Conservation (phyloP, 2,888 invertebrate genomes). For the Danaus chrysippus region DNA sequence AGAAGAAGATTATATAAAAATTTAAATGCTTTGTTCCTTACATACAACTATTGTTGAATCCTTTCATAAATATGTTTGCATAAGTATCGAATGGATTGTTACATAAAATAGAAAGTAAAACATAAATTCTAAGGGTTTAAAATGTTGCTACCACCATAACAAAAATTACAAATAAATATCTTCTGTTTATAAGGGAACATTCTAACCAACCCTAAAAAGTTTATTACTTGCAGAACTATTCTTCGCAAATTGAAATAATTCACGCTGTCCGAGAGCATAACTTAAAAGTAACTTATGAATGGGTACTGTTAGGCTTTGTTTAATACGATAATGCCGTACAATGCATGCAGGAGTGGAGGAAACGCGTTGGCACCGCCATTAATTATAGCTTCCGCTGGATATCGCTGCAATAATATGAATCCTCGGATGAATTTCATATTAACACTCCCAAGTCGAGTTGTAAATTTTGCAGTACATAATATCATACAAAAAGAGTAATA, state of each 20-base stretch:
- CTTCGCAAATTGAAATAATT: slow-evolving; percentile 68
- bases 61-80: no score
- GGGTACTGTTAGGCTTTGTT: slow-evolving; percentile 42
- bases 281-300: slow-evolving; percentile 54
- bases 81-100: slow-evolving; percentile 1
- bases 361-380: slow-evolving; percentile 57
- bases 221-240: slow-evolving; percentile 58
- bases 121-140: no score
- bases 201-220: slow-evolving; percentile 59
- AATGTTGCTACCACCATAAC: not conserved
- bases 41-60: no score
- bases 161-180: slow-evolving; percentile 26
- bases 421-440: slow-evolving; percentile 27
- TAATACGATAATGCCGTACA: slow-evolving; percentile 43
- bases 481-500: not conserved
- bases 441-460: not conserved
- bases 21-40: no score
- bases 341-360: slow-evolving; percentile 51
- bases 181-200: slow-evolving; percentile 49
- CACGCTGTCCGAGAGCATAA: slow-evolving; percentile 51
- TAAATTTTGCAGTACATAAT: not conserved
- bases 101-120: not conserved
- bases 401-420: slow-evolving; percentile 49
- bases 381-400: slow-evolving; percentile 58
- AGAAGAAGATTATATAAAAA: no score